Evolutionary conservation across 2,888 invertebrate genomes (phyloP).

Genomic region (Trissoscelio sp.): DNA sequence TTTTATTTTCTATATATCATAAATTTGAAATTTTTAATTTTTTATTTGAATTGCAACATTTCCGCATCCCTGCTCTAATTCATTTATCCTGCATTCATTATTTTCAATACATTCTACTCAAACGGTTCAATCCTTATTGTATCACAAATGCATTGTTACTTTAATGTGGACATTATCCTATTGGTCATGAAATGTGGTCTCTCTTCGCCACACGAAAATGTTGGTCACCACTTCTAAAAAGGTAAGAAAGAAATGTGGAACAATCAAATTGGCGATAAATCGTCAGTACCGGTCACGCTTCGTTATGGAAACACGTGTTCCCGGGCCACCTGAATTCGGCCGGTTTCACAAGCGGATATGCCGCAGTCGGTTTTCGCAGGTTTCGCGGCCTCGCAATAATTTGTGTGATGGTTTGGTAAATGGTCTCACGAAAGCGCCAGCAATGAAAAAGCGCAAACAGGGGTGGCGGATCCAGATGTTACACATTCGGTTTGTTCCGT

Average conservation of each 20-base stretch:
- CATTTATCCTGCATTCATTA: too few species aligned
- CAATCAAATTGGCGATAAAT: conserved; percentile 6
- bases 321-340: conserved; percentile 29
- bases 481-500: conserved; percentile 30
- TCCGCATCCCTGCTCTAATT: too few species aligned
- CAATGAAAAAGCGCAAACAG: conserved; percentile 47
- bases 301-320: conserved; percentile 31
- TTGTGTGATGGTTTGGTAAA: conserved; percentile 41
- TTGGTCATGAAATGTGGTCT: not conserved
- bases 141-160: too few species aligned
- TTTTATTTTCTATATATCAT: too few species aligned
- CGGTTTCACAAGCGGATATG: conserved; percentile 57
- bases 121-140: too few species aligned
- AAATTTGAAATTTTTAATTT: too few species aligned
- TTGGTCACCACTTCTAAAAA: not conserved
- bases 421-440: conserved; percentile 38
- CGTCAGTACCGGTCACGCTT: not conserved
- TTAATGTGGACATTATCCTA: not conserved
- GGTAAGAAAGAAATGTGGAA: not conserved
- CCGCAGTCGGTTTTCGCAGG: conserved; percentile 22
- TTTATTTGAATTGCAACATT: too few species aligned
- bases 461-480: conserved; percentile 64
- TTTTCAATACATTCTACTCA: too few species aligned
- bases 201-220: conserved; percentile 7
- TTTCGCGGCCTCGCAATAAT: conserved; percentile 29